Percentiles rank a stretch among this genome's conserved stretches.
Evolutionary conservation across 1,140 invertebrate species (phyloP).

Genomic region (Aphidius ervi): DNA sequence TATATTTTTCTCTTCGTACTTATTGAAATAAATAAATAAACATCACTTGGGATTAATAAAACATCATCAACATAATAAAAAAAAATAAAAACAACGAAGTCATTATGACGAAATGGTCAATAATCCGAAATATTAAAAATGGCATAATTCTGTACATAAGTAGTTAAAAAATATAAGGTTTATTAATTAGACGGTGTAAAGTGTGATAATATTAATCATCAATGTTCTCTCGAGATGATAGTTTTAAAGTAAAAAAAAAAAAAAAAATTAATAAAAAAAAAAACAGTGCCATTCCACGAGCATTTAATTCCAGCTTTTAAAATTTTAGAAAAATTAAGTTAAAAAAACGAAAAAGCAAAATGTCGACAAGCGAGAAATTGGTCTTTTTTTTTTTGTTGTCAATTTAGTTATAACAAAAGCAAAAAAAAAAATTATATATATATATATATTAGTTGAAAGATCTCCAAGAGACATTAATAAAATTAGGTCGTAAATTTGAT

Average conservation of each 20-base stretch:
- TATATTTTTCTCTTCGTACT: neutral
- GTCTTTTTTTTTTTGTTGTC: neutral
- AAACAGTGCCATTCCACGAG: constrained; percentile 30
- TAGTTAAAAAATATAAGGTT: constrained; percentile 32
- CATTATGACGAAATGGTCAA: constrained; percentile 8
- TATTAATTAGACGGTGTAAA: constrained; percentile 43
- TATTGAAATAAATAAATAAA: constrained; percentile 6
- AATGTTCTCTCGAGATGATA: constrained; percentile 10
- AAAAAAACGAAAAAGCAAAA: constrained; percentile 9
- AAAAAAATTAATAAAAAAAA: constrained; percentile 26
- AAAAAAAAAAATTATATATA: constrained; percentile 1
- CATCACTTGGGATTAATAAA: neutral
- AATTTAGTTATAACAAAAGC: neutral
- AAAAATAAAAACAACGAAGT: constrained; percentile 4
- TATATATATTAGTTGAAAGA: too few species aligned
- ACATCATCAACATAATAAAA: neutral
- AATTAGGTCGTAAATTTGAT: too few species aligned
- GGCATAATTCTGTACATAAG: constrained; percentile 42
- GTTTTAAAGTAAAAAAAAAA: constrained; percentile 16
- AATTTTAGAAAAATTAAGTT: constrained; percentile 3
- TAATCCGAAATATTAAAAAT: constrained; percentile 38
- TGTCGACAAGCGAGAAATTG: constrained; percentile 4
- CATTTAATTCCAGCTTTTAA: constrained; percentile 21
- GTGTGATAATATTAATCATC: constrained; percentile 42
- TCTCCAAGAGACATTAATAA: too few species aligned